Percentiles rank a stretch among this genome's conserved stretches.
Conservation (phyloP, 2,888 invertebrate species). For the Polydrusus pterygomalis region DNA sequence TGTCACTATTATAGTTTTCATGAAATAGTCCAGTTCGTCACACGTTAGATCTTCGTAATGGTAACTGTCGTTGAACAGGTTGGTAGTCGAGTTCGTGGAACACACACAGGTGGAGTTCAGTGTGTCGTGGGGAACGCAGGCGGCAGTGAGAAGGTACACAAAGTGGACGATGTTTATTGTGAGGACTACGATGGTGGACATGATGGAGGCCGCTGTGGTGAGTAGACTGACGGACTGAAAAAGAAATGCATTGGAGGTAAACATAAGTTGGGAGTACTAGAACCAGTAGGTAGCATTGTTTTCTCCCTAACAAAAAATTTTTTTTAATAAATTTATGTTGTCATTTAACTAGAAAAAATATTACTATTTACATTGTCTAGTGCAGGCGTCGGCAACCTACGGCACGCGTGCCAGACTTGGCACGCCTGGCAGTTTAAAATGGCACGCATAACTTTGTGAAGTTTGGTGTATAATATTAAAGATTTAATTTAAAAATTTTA, state of each 20-base stretch:
- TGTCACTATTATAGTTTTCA: constrained; percentile 69
- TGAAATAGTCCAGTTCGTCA: constrained; percentile 70
- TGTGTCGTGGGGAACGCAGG: constrained; percentile 68
- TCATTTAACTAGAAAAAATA: too few relatives aligned
- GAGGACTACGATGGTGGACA: constrained; percentile 69
- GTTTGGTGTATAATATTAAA: too few relatives aligned
- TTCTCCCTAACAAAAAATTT: too few relatives aligned
- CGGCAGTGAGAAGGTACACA: constrained; percentile 67
- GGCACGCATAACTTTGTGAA: too few relatives aligned
- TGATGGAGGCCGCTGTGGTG: constrained; percentile 68
- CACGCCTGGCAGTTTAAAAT: too few relatives aligned
- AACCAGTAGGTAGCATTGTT: too few relatives aligned
- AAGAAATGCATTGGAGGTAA: constrained; percentile 37
- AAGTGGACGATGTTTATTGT: constrained; percentile 71
- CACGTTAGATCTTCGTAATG: constrained; percentile 72
- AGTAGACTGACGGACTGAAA: constrained; percentile 71
- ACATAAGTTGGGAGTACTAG: not conserved
- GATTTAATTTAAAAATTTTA: too few relatives aligned
- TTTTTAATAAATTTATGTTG: too few relatives aligned
- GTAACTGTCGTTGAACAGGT: constrained; percentile 61
- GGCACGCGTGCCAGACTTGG: too few relatives aligned
- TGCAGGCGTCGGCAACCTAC: too few relatives aligned
- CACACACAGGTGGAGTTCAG: constrained; percentile 71
- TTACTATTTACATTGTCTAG: too few relatives aligned
- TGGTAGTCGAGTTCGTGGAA: constrained; percentile 54